Evolutionary conservation across 1,140 invertebrate genomes (phyloP), one percentile per base, ranked within the genome.

Genomic region (Nasonia longicornis): DNA sequence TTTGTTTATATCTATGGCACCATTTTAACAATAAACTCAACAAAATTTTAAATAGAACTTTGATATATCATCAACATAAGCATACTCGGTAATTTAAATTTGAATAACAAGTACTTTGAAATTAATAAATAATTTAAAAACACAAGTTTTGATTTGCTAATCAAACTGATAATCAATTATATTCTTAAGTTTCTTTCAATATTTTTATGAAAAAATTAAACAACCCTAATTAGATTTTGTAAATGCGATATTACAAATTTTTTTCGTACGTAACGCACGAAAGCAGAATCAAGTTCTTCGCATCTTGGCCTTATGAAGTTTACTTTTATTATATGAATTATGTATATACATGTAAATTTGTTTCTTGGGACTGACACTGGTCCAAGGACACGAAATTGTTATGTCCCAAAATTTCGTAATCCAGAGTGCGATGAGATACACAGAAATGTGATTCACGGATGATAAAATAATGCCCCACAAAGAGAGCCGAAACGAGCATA

Each of bases 321-420:
- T 88, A 85, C 86, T 88, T 86, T 85, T 86, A 81, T 87, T 84
- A 85, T 87, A 86, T 84, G 84, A 88, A 87, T 89, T 86, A 88
- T 86, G 82, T 89, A 90, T 88, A 87, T 89, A 89, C 87, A 89
- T 87, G 84, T 86, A 86, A 82, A 84, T 87, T 85, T 77, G 79
- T 70, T 74, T 70, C 35, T 16, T 80, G 75, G 77, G 70, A 79
- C 74, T 77, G 38, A 67, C 12, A 79, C 29, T 74, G 14, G 31
- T 70, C 22, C 52, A 77, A 82, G 72, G 38, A 69, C 16, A 52
- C 63, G n/a, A 35, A 75, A 74, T 12, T 20, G 14, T 38, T 73
- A n/a, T 66, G n/a, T 73, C 11, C 42, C 42, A 42, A 66, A 66
- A 38, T 45, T 45, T 48, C 31, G 20, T 81, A 72, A 82, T 52